Conservation (phyloP, 2,113 vertebrate genomes). For the Thermophis baileyi region DNA sequence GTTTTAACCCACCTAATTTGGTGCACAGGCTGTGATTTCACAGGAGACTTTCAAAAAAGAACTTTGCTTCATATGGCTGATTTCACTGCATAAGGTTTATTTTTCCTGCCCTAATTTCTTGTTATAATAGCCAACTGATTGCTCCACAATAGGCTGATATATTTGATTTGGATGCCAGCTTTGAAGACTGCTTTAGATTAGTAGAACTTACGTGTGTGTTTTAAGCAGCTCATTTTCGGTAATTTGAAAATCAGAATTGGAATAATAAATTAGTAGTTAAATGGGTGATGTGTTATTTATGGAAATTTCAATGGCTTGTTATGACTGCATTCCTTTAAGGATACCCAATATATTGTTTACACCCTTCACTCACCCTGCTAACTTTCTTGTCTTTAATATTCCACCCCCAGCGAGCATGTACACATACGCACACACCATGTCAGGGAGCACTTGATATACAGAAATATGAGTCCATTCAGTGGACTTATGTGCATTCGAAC, state of each 20-base stretch:
- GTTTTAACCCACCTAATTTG: constrained; percentile 46
- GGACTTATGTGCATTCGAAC: constrained; percentile 2
- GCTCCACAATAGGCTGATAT: constrained; percentile 61
- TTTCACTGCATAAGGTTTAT: constrained; percentile 60
- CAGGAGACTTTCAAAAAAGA: constrained; percentile 52
- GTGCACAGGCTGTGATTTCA: constrained; percentile 44
- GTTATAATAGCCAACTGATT: constrained; percentile 68
- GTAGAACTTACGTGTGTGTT: constrained; percentile 50
- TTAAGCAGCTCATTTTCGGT: constrained; percentile 48
- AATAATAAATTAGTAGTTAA: constrained; percentile 68
- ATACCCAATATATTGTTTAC: constrained; percentile 43
- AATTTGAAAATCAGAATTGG: constrained; percentile 55
- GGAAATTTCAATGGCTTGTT: constrained; percentile 54
- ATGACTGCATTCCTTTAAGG: constrained; percentile 47
- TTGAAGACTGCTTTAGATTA: constrained; percentile 62
- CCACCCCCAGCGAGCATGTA: neutral
- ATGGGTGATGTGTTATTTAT: constrained; percentile 55
- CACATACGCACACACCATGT: neutral
- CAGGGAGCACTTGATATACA: neutral
- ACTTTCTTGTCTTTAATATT: constrained; percentile 40
- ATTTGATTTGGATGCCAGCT: constrained; percentile 50
- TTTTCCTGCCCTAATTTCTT: constrained; percentile 63
- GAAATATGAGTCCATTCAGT: constrained; percentile 29
- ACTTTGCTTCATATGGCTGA: constrained; percentile 54
- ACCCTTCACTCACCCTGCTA: constrained; percentile 49